Base-by-base conservation (phyloP, 2,888 invertebrate species). In the Ormyrus nitidulus region DNA sequence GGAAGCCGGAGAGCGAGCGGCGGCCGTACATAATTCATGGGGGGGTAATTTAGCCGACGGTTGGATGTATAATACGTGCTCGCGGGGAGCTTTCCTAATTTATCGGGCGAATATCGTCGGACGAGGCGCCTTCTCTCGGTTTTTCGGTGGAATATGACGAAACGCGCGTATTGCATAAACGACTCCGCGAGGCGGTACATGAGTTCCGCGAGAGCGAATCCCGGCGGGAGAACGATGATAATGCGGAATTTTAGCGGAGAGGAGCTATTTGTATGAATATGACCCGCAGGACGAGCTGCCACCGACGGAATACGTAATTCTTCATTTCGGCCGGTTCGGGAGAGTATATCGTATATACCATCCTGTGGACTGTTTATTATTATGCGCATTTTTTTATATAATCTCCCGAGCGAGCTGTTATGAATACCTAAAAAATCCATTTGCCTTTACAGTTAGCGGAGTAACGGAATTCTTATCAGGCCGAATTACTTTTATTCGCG, bases 351-450 rank as follows among this genome's bases (percentile, higher is more conserved):
- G 19, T 19, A 19, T 19, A 68, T 62, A 62, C 69, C 61, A 62
- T 65, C 56, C 10, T 58, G 64, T 59, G 64, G 51, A 56, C 58
- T 49, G 3, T 70, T 58, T 75, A 44, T 80, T 80, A 77, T 74
- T 77, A 77, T 70, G 69, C 73, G 69, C 77, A 65, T 74, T 56
- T 75, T 70, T 72, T 46, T 66, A 73, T 58, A 66, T 46, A 51
- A 69, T 81, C 69, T 72, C 64, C 8, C 19, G 19, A 10, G 1
- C n/a, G 46, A 44, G 65, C 71, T 73, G 70, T 74, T 78, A 68
- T 62, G 81, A 76, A 72, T 79, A 81, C 79, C 81, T 76, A 72
- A 79, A 81, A 81, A 81, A 79, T 81, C 81, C 79, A 79, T 77
- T 76, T 71, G 76, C 19, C 62, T 73, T 56, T 81, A 81, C 81